Percentiles rank a stretch among this genome's conserved stretches.
Conservation (phyloP, 2,888 invertebrate species). For the Dynastes tityus region DNA sequence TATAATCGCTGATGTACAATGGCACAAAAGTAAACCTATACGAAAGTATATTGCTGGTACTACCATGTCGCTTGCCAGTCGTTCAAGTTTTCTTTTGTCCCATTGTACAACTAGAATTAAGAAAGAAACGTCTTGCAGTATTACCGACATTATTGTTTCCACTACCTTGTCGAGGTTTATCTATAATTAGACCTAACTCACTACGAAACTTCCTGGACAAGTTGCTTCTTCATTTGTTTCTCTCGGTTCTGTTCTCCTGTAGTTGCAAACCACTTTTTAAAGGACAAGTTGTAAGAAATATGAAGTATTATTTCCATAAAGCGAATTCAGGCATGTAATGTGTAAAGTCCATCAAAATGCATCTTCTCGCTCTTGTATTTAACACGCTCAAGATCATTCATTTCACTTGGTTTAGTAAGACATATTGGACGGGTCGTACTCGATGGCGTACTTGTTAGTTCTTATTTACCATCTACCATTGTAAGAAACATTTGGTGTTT, state of each 20-base stretch:
- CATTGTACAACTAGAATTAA: no score
- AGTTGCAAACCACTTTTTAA: neutral
- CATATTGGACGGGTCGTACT: no score
- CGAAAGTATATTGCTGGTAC: neutral
- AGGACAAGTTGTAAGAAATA: neutral
- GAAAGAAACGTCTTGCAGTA: no score
- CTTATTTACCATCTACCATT: no score
- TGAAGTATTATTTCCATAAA: slow-evolving; percentile 11
- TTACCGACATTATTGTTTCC: no score
- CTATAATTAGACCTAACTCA: no score
- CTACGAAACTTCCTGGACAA: slow-evolving; percentile 10
- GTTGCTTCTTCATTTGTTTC: slow-evolving; percentile 21
- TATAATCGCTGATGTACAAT: neutral
- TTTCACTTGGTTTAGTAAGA: slow-evolving; percentile 2
- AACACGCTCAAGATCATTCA: neutral
- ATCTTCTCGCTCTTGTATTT: neutral
- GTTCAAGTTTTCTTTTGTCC: no score
- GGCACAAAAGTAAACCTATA: neutral
- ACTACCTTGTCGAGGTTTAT: no score
- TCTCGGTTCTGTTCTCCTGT: neutral
- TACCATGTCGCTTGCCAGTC: no score
- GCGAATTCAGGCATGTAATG: slow-evolving; percentile 9
- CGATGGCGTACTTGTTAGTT: no score
- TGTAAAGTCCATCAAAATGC: neutral
- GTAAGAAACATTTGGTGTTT: no score